A percentile compares a stretch with the other conserved stretches of the same genome.
Conservation (phyloP, 2,888 invertebrate genomes). For the Zonitis immaculata region DNA sequence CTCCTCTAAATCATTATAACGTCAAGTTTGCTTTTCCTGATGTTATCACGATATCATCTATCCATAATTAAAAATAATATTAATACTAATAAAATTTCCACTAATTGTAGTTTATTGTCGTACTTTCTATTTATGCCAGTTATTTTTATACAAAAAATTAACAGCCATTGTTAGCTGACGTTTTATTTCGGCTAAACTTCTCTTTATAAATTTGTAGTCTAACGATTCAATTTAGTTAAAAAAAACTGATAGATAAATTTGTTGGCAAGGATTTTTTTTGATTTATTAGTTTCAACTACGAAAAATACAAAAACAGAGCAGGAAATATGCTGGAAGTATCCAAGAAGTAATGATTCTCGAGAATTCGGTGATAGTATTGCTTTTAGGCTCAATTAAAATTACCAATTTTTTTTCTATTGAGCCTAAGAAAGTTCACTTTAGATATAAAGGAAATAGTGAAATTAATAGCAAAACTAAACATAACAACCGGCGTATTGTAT, state of each 20-base stretch:
- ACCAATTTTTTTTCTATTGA: no score
- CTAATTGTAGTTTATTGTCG: slow-evolving; percentile 6
- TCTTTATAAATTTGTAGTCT: not conserved
- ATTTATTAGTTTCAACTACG: no score
- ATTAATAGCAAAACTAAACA: slow-evolving; percentile 10
- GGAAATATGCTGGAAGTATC: no score
- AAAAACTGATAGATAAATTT: not conserved
- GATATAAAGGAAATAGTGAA: slow-evolving; percentile 7
- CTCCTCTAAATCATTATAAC: not conserved
- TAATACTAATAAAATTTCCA: slow-evolving; percentile 6
- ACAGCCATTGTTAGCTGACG: not conserved
- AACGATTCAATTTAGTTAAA: not conserved
- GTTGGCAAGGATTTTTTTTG: no score
- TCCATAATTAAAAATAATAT: not conserved
- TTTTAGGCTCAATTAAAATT: no score
- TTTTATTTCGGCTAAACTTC: not conserved
- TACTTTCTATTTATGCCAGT: not conserved
- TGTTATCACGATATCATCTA: not conserved
- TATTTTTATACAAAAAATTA: not conserved
- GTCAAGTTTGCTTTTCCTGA: not conserved
- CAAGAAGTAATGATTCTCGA: no score
- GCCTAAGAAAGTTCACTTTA: no score
- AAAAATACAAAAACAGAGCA: no score
- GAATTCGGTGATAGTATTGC: no score
- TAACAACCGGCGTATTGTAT: not conserved